phyloP scores from a whole-genome alignment of 2,113 vertebrate species.

The Zapornia atra region DNA sequence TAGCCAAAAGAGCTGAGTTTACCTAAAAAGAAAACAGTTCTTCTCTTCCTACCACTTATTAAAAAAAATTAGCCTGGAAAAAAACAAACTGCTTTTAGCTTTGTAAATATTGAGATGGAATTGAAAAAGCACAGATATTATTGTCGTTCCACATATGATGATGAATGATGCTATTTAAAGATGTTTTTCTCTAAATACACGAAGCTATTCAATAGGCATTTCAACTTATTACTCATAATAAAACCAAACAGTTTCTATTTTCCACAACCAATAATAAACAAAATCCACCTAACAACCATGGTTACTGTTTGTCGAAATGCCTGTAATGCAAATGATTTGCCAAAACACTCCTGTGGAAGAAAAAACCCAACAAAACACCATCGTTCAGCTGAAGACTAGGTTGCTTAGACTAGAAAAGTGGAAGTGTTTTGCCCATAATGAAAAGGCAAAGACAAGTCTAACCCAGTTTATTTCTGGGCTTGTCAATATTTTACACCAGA shows the following conservation, averaged over 20 bases:
- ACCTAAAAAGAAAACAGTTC: not conserved
- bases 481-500: not conserved
- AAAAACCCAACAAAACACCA: not conserved
- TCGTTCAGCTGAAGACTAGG: not conserved
- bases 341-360: not conserved
- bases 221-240: not conserved
- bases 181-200: not conserved
- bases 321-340: not conserved
- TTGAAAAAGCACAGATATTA: not conserved
- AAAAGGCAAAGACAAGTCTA: not conserved
- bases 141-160: not conserved
- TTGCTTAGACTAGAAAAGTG: not conserved
- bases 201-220: not conserved
- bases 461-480: not conserved
- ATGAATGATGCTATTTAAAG: conserved; percentile 13
- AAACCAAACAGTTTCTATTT: not conserved
- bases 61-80: not conserved
- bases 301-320: not conserved
- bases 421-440: not conserved
- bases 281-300: not conserved
- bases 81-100: not conserved
- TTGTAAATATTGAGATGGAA: not conserved
- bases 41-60: not conserved
- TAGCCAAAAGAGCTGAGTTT: not conserved
- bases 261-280: not conserved